Evolutionary conservation across 2,797 vertebrate species (phyloP).

Genomic region (Xenops minutus): DNA sequence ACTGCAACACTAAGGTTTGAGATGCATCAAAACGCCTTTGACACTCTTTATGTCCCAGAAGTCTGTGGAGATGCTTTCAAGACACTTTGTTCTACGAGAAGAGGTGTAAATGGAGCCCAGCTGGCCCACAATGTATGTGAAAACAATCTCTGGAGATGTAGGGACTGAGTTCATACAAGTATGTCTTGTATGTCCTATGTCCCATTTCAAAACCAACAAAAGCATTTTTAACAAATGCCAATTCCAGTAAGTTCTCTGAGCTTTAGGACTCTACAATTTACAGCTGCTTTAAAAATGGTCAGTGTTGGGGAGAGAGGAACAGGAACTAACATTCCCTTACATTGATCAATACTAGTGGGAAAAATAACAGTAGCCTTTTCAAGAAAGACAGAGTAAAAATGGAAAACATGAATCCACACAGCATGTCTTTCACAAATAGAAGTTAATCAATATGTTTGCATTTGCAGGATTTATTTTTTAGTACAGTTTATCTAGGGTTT

Average conservation of each 20-base stretch:
- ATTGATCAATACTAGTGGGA: background rate
- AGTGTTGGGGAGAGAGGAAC: accelerated
- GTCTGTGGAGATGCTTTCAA: background rate
- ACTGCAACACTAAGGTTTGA: background rate
- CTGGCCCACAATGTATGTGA: background rate
- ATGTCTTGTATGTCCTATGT: background rate
- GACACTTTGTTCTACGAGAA: background rate
- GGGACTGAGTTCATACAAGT: background rate
- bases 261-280: background rate
- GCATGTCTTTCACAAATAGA: background rate
- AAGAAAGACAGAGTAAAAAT: background rate
- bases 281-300: background rate
- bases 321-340: background rate
- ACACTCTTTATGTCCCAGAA: background rate
- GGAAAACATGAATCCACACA: background rate
- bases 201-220: background rate
- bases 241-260: background rate
- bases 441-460: background rate
- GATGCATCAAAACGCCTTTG: background rate
- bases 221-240: background rate
- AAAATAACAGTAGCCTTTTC: background rate
- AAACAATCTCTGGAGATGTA: background rate
- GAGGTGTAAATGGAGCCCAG: background rate
- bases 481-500: background rate
- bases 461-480: background rate